A percentile compares a stretch with the other conserved stretches of the same genome.
Evolutionary conservation across 2,113 vertebrate species (phyloP).

Genomic region (Leptobrachium ailaonicum): DNA sequence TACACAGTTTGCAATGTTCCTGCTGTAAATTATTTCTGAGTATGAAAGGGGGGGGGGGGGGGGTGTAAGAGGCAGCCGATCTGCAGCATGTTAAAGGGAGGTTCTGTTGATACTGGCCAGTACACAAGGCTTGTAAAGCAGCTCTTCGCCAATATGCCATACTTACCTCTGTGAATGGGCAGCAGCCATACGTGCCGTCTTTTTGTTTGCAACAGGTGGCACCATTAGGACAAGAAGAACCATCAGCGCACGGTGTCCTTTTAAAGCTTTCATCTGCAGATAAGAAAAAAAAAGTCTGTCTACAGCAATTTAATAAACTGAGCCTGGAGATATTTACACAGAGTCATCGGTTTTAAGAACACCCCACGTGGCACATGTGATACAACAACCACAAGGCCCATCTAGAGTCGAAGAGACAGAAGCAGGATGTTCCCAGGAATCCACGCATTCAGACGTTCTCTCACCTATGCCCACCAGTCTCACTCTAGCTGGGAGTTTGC

Average conservation of each 20-base stretch:
- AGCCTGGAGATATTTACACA: no score
- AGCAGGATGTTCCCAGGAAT: no score
- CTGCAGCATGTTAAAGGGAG: no score
- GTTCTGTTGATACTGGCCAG: no score
- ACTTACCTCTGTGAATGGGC: conserved; percentile 14
- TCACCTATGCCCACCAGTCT: background rate
- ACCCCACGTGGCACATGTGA: background rate
- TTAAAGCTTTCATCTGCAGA: background rate
- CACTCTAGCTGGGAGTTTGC: conserved; percentile 11
- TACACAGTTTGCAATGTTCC: no score
- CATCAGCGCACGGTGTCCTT: background rate
- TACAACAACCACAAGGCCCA: background rate
- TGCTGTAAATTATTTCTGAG: no score
- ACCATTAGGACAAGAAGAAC: conserved; percentile 11
- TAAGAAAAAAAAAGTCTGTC: background rate
- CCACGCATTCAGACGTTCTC: background rate
- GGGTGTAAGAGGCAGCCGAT: no score
- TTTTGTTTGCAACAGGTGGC: conserved; percentile 13
- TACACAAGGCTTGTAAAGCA: no score
- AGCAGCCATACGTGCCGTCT: background rate
- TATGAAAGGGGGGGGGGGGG: no score
- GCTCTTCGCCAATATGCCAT: background rate
- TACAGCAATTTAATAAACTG: background rate
- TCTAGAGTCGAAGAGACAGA: background rate
- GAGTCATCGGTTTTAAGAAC: no score